Conservation (phyloP, 2,797 vertebrate genomes). For the Siniperca obscura region DNA sequence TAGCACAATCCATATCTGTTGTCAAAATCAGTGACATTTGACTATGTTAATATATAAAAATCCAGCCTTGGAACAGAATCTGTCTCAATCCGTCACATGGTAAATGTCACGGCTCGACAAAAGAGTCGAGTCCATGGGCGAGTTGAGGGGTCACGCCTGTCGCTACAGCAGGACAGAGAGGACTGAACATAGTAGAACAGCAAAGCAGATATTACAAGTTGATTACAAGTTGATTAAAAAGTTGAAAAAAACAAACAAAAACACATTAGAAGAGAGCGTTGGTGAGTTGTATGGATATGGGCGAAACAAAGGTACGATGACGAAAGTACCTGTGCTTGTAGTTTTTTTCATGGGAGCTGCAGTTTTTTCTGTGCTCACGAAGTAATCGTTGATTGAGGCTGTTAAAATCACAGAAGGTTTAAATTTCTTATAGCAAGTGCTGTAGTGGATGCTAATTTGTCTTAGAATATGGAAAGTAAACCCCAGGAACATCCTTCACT, state of each 20-base stretch:
- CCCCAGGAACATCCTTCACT: no score
- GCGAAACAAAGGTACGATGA: not conserved
- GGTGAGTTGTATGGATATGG: not conserved
- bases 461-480: not conserved
- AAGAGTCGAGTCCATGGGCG: not conserved
- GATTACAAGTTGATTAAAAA: no score
- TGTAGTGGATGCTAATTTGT: not conserved
- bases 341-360: no score
- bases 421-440: not conserved
- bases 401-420: not conserved
- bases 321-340: not conserved
- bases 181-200: not conserved
- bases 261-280: not conserved
- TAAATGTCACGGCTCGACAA: not conserved
- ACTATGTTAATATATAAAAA: not conserved
- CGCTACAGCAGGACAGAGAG: not conserved
- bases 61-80: not conserved
- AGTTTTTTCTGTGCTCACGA: not conserved
- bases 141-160: no score
- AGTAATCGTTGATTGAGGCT: no score
- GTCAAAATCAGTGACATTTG: not conserved
- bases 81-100: not conserved
- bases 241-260: not conserved
- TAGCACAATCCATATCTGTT: conserved; percentile 41
- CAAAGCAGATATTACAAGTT: not conserved